Evolutionary conservation across 2,888 invertebrate species (phyloP).

Genomic region (Stenotaenia linearis): DNA sequence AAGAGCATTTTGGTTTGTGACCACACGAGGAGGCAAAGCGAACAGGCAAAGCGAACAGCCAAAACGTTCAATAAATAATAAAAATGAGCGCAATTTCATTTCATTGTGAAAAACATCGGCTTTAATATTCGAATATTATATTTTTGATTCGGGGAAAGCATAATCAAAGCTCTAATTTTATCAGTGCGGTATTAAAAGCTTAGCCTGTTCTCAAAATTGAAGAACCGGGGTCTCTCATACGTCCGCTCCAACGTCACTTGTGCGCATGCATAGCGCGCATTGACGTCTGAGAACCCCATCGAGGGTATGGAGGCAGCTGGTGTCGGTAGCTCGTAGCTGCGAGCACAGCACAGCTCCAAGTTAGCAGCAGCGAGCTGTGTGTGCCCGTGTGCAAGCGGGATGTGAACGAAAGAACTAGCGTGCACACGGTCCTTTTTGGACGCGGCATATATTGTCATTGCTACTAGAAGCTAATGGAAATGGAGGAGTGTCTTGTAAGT

Average conservation of each 20-base stretch:
- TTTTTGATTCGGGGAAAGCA: neutral
- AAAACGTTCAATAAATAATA: conserved; percentile 1
- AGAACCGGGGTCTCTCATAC: neutral
- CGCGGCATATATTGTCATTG: neutral
- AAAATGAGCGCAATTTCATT: neutral
- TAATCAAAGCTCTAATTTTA: conserved; percentile 19
- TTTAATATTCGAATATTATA: neutral
- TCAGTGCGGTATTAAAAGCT: conserved; percentile 14
- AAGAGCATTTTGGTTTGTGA: neutral
- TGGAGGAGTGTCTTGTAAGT: neutral
- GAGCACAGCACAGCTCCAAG: neutral
- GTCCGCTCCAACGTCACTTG: conserved; percentile 8
- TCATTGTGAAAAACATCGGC: neutral
- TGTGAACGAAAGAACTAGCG: neutral
- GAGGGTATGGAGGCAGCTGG: conserved; percentile 1
- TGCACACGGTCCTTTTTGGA: neutral
- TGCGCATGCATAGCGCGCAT: conserved; percentile 15
- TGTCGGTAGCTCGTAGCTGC: conserved; percentile 6
- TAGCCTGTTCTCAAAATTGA: neutral
- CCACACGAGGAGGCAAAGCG: conserved; percentile 3
- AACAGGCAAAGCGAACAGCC: neutral
- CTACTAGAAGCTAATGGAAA: neutral
- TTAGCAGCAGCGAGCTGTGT: conserved; percentile 6
- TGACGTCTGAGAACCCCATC: neutral
- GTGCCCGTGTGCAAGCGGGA: neutral